Conservation (phyloP, 2,797 vertebrate species). For the Pagetopsis macropterus region DNA sequence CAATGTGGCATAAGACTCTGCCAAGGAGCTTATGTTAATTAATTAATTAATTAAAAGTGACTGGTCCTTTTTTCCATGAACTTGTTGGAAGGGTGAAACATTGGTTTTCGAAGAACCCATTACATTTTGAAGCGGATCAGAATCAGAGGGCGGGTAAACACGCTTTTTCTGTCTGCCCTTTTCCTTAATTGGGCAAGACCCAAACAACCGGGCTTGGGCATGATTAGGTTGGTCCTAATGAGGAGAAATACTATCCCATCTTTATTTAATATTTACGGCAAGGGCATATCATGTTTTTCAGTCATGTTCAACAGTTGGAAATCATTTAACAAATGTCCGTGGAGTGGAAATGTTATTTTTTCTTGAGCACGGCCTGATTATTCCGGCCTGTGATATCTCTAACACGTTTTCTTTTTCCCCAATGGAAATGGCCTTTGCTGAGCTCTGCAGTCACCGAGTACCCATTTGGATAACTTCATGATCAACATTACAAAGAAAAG, state of each 20-base stretch:
- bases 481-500: slow-evolving; percentile 21
- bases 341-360: no score
- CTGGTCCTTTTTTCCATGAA: neutral
- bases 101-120: neutral
- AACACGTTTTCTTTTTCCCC: neutral
- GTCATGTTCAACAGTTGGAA: no score
- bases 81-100: neutral
- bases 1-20: neutral
- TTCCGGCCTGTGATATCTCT: no score
- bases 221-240: no score
- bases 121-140: neutral
- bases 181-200: no score
- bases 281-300: no score
- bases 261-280: no score
- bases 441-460: neutral
- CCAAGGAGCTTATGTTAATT: neutral
- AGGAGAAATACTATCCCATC: no score
- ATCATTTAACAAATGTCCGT: no score
- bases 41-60: neutral
- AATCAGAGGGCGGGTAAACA: neutral
- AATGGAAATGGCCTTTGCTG: neutral
- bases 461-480: neutral
- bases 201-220: no score
- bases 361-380: no score
- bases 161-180: no score